Base-by-base conservation (phyloP, 2,888 invertebrate genomes). In the Hirtodrosophila cameraria region DNA sequence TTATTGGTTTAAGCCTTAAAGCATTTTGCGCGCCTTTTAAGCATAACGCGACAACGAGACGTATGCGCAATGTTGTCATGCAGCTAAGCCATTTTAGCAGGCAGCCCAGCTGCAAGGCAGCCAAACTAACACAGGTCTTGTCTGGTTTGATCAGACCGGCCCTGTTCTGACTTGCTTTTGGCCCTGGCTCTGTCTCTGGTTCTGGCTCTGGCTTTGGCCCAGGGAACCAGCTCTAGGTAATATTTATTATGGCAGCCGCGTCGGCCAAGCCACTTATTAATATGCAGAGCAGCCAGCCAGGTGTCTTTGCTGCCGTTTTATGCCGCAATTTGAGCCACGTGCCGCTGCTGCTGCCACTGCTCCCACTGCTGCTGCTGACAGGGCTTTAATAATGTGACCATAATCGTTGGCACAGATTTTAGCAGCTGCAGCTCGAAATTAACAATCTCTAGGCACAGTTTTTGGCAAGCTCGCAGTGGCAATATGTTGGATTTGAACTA, bases 271-370 rank as follows among this genome's bases (percentile, higher is more conserved):
- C 38, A 49, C 74, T 67, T 84, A 80, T 86, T 80, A 86, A 80
- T 80, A 80, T 80, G 66, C 86, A 80, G 62, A 84, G 59, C 80
- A 67, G 77, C 41, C 60, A 58, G 60, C 46, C 81, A 84, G 80
- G 80, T 80, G 86, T 80, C 82, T 84, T 57, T 80, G 69, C 80
- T 67, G 64, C 67, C 78, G 70, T 86, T 80, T 86, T 65, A 76
- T 86, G 84, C 81, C 84, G 80, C 86, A 67, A 86, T 86, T 86
- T 83, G 59, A 59, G 65, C 60, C 77, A 73, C 77, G 78, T 72
- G 75, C 54, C 31, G 20, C 38, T 31, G 13, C 16, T 48, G 20
- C 33, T 28, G 15, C 6, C 7, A 16, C 20, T 35, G 42, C 28
- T 42, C 25, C 12, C 48, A 16, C 41, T 33, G 9, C 11, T 49